Conservation (phyloP, 2,888 invertebrate species). For the Pachymerium ferrugineum region DNA sequence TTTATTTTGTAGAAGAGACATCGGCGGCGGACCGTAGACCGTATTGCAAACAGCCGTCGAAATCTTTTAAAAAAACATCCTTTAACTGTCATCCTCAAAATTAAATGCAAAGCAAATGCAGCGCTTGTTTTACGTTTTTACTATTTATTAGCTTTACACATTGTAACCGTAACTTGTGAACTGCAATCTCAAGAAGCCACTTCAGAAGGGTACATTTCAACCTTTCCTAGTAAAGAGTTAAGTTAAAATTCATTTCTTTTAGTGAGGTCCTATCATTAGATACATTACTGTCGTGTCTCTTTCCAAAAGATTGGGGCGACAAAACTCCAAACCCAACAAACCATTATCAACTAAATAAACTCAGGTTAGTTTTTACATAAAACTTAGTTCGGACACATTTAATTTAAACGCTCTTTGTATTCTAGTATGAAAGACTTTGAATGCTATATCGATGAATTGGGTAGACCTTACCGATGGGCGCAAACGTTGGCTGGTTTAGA, state of each 20-base stretch:
- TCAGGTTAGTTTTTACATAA: conserved; percentile 42
- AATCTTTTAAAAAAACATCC: conserved; percentile 67
- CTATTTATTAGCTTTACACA: conserved; percentile 64
- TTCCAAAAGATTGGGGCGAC: conserved; percentile 65
- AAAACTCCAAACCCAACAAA: conserved; percentile 80
- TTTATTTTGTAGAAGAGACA: conserved; percentile 31
- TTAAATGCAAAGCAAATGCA: conserved; percentile 50
- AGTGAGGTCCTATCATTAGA: conserved; percentile 67
- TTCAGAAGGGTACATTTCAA: neutral
- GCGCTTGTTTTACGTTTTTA: conserved; percentile 57
- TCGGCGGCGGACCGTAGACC: conserved; percentile 32
- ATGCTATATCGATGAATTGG: conserved; percentile 55
- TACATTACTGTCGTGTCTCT: conserved; percentile 69
- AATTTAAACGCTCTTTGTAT: too few species aligned
- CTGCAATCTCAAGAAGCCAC: neutral
- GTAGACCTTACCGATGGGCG: conserved; percentile 84
- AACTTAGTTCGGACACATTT: neutral
- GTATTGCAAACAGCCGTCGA: conserved; percentile 55
- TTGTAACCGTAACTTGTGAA: conserved; percentile 60
- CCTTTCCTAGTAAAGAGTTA: neutral
- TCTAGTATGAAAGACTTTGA: conserved; percentile 48
- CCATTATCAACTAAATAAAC: conserved; percentile 58
- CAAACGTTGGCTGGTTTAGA: conserved; percentile 83
- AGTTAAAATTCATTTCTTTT: too few species aligned
- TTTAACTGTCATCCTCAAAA: conserved; percentile 60